Evolutionary conservation across 2,113 vertebrate species (phyloP).

Genomic region (Pyxicephalus adspersus): DNA sequence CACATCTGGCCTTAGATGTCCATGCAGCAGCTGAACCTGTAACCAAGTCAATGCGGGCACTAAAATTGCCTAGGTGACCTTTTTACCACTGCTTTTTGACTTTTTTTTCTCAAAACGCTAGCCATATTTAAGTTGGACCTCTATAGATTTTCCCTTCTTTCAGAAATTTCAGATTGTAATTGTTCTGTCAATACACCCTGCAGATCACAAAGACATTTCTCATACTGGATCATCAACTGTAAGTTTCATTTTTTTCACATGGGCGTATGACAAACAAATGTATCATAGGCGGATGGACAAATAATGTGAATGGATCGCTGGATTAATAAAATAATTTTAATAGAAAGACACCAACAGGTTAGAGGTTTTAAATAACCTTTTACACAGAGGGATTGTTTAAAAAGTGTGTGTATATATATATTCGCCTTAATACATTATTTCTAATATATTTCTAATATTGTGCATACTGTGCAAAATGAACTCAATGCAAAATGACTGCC

Average conservation of each 20-base stretch:
- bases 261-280: background rate
- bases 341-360: no score
- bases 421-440: no score
- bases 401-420: no score
- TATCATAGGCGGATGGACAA: no score
- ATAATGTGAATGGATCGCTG: no score
- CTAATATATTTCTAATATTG: no score
- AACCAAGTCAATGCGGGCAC: conserved; percentile 5
- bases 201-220: background rate
- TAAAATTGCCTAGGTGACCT: conserved; percentile 17
- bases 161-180: conserved; percentile 26
- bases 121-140: background rate
- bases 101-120: background rate
- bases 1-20: conserved; percentile 1
- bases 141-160: conserved; percentile 43
- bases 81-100: background rate
- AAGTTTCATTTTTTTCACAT: background rate
- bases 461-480: no score
- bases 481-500: no score
- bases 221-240: conserved; percentile 22
- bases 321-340: no score
- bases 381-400: no score
- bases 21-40: conserved; percentile 1
- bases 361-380: no score
- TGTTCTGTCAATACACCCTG: conserved; percentile 49